Percentiles rank a stretch among this genome's conserved stretches.
Evolutionary conservation across 2,888 invertebrate species (phyloP).

Genomic region (Melinaea menophilus): DNA sequence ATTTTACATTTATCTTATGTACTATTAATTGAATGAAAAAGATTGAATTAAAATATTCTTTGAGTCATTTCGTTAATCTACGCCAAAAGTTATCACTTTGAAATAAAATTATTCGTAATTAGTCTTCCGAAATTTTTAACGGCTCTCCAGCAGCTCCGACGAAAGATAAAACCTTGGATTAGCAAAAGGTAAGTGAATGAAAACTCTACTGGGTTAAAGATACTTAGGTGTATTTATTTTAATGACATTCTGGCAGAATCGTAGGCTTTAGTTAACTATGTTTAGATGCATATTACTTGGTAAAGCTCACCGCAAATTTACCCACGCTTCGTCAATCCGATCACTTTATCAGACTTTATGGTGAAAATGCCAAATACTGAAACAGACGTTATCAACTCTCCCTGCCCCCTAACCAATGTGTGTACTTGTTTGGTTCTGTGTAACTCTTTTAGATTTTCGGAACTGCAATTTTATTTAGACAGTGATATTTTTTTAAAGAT

Average conservation of each 20-base stretch:
- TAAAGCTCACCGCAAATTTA: not conserved
- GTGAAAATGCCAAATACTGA: not conserved
- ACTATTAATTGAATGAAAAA: conserved; percentile 27
- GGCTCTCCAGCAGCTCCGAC: conserved; percentile 13
- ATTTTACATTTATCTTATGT: conserved; percentile 25
- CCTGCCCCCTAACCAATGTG: no score
- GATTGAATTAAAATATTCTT: conserved; percentile 28
- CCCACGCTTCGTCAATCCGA: not conserved
- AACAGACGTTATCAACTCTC: not conserved
- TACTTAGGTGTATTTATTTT: conserved; percentile 15
- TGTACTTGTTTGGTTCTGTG: no score
- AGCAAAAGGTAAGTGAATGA: conserved; percentile 20
- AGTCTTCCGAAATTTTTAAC: conserved; percentile 13
- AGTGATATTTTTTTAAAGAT: no score
- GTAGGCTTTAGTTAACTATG: not conserved
- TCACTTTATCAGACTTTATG: conserved; percentile 1
- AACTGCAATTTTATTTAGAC: no score
- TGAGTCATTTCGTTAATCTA: conserved; percentile 28
- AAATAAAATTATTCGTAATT: conserved; percentile 20
- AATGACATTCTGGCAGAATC: not conserved
- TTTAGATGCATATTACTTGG: not conserved
- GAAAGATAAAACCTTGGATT: conserved; percentile 18
- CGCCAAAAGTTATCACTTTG: conserved; percentile 21
- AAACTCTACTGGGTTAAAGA: conserved; percentile 14
- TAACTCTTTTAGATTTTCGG: no score